These are phyloP conservation scores for Baryphthengus martii DNA, from an alignment of 2,113 vertebrate species.

Conservation along the genomic window DNA sequence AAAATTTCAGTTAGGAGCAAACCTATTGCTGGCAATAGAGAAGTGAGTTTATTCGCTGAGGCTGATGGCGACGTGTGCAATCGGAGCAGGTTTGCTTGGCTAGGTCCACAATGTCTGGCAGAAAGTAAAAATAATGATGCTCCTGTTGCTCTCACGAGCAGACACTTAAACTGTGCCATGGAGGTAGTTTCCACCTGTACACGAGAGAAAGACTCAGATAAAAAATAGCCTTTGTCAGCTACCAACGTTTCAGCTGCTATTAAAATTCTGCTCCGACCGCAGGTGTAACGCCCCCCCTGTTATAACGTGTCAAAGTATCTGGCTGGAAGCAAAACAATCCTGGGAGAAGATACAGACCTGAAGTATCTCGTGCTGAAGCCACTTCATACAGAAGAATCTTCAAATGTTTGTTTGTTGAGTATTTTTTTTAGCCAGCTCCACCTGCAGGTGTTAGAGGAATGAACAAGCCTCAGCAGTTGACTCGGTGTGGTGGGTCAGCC, in stretches of 20 bases:
- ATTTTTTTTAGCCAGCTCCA: background rate
- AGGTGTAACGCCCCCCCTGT: background rate
- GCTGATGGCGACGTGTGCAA: background rate
- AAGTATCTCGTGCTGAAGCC: background rate
- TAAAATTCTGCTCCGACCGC: background rate
- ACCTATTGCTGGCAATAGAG: background rate
- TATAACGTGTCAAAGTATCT: background rate
- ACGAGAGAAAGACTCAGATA: background rate
- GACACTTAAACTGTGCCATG: background rate
- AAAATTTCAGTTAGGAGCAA: background rate
- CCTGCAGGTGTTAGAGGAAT: background rate
- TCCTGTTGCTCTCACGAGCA: background rate
- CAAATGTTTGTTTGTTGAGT: background rate
- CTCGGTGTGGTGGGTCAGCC: background rate
- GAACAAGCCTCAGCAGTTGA: background rate
- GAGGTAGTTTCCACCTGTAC: background rate
- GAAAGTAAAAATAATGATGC: background rate
- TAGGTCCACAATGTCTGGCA: background rate
- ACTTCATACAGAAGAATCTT: background rate
- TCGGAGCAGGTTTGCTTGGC: background rate
- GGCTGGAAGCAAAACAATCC: background rate
- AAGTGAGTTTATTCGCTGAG: background rate
- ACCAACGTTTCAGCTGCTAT: background rate
- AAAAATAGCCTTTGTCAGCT: background rate
- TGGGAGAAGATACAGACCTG: background rate